Evolutionary conservation across 53 echinoderm and acorn worm species (phyloP).

Genomic region (Pentamera pediparva): DNA sequence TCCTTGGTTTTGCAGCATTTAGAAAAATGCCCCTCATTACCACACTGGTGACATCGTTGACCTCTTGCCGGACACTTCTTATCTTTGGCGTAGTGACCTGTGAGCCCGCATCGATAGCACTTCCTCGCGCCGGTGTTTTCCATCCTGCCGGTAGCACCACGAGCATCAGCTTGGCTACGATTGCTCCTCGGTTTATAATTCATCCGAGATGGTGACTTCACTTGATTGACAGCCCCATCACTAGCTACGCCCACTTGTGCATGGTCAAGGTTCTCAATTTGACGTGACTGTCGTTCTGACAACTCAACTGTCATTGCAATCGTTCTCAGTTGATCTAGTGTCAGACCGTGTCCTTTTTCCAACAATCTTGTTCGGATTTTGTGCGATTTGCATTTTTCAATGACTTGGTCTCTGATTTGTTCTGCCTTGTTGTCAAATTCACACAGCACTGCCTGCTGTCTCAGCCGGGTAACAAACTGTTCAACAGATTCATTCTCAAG

Average conservation of each 20-base stretch:
- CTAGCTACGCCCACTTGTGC: neutral
- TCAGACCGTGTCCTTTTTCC: conserved; percentile 40
- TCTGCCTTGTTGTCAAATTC: conserved; percentile 17
- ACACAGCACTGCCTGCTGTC: conserved; percentile 35
- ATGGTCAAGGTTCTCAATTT: no score
- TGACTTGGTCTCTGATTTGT: conserved; percentile 21
- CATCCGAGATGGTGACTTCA: no score
- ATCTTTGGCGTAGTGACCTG: conserved; percentile 51
- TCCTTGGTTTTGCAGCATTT: conserved; percentile 39
- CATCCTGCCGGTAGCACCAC: no score
- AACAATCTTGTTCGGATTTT: conserved; percentile 38
- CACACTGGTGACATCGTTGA: conserved; percentile 42
- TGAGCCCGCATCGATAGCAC: conserved; percentile 39
- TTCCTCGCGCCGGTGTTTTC: no score
- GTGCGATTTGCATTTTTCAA: conserved; percentile 50
- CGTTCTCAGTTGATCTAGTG: conserved; percentile 29
- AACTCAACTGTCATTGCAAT: conserved; percentile 44
- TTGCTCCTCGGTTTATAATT: no score
- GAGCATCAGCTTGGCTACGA: no score
- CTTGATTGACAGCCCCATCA: neutral
- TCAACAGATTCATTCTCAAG: conserved; percentile 23
- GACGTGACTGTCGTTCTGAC: conserved; percentile 30
- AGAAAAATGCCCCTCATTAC: conserved; percentile 27
- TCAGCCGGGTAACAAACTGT: conserved; percentile 41
- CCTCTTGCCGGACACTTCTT: conserved; percentile 33